Conservation (phyloP, 2,888 invertebrate genomes). For the Agrochola litura region DNA sequence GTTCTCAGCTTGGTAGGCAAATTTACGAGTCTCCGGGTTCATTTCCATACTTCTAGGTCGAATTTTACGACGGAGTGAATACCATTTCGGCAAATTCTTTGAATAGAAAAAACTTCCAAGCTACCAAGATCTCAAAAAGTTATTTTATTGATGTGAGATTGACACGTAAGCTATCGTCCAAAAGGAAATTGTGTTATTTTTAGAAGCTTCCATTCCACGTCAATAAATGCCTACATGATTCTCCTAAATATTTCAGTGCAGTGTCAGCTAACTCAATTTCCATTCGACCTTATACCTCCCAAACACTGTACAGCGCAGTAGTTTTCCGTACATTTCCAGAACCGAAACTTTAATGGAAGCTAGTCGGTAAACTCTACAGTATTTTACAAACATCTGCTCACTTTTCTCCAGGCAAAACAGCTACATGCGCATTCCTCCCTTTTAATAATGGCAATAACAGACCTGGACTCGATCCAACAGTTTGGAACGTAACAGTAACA, state of each 20-base stretch:
- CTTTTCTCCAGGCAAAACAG: not conserved
- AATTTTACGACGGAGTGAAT: constrained; percentile 41
- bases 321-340: not conserved
- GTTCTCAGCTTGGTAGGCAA: constrained; percentile 34
- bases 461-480: constrained; percentile 65
- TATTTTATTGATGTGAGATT: constrained; percentile 23
- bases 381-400: constrained; percentile 15
- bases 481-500: constrained; percentile 51
- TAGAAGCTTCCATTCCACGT: not conserved
- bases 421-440: constrained; percentile 50
- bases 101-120: constrained; percentile 1
- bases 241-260: not conserved
- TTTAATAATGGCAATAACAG: constrained; percentile 58
- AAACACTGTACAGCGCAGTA: not conserved
- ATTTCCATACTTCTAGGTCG: constrained; percentile 46
- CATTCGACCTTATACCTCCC: not conserved
- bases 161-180: not conserved
- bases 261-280: not conserved
- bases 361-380: constrained; percentile 3
- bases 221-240: not conserved
- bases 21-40: constrained; percentile 50
- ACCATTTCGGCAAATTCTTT: constrained; percentile 18
- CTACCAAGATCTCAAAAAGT: not conserved
- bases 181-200: not conserved
- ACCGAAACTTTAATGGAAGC: constrained; percentile 8